Percentiles rank a stretch among this genome's conserved stretches.
phyloP scores from a whole-genome alignment of 1,140 invertebrate genomes.

The Anadara kagoshimensis region DNA sequence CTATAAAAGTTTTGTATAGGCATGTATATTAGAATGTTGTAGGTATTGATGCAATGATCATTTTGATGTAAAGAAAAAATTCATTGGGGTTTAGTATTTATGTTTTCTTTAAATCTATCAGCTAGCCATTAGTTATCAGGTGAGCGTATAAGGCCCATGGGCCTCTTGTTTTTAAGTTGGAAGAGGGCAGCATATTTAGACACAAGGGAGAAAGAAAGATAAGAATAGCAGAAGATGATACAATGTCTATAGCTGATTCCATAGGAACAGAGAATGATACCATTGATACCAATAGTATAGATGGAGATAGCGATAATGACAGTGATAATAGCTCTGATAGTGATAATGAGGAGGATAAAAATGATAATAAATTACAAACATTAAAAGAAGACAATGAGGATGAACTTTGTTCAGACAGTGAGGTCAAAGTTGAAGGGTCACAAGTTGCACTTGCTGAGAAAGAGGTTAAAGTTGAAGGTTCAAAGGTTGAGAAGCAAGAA shows the following conservation, averaged over 20 bases:
- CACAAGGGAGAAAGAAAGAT: constrained; percentile 74
- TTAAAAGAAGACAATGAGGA: constrained; percentile 27
- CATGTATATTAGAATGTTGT: no score
- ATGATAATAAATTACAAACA: constrained; percentile 54
- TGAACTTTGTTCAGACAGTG: constrained; percentile 24
- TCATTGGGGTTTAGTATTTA: no score
- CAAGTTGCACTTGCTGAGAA: constrained; percentile 17
- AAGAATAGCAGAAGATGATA: constrained; percentile 67
- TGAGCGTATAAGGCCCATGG: no score
- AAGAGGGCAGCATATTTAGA: constrained; percentile 67
- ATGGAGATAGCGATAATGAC: constrained; percentile 45
- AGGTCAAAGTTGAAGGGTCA: not conserved
- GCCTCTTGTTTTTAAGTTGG: constrained; percentile 58
- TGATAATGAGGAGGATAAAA: constrained; percentile 68
- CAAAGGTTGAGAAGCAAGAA: constrained; percentile 26
- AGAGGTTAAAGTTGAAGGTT: not conserved
- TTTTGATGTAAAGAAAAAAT: no score
- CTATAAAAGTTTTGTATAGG: no score
- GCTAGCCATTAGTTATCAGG: no score
- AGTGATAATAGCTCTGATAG: constrained; percentile 36
- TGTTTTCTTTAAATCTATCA: no score
- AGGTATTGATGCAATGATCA: no score
- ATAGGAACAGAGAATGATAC: constrained; percentile 50
- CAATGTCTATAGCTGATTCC: constrained; percentile 53
- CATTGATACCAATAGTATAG: constrained; percentile 38